Evolutionary conservation across 1,140 invertebrate species (phyloP), one percentile per base, ranked within the genome.

Genomic region (Drosophila albomicans): DNA sequence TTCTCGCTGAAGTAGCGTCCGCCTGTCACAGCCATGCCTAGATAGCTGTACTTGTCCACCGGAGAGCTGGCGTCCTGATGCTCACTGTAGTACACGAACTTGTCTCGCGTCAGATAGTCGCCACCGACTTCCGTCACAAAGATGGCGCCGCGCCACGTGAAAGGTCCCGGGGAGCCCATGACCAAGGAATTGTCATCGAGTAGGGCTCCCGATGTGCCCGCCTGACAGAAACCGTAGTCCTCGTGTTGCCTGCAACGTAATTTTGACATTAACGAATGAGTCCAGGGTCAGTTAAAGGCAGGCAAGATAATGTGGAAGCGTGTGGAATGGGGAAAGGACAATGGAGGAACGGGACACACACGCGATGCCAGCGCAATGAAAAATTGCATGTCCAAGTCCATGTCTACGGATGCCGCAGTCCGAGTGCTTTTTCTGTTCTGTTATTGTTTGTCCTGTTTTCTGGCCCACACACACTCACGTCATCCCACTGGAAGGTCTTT

Each of bases 221-320:
- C 97, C 94, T 99, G 98, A 93, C 98, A 99, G 89, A 96, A 97
- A 1, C 97, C 97, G 92, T 95, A 98, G 90, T 98, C 96, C 93
- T 97, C 96, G 86, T 98, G 97, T 76, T 87, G 79, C 32, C 91
- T 92, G 71, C 2, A 64, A 57, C 7, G n/a, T 43, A 13, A 1
- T 32, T 48, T 32, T 61, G 77, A 77, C 81, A 78, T 59, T 74
- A 80, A 80, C 46, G 57, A 78, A 82, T 71, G 80, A 79, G 76
- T 76, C 62, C 80, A 79, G 76, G 80, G 72, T 79, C 76, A 81
- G 77, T 32, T 32, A 5, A 7, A 8, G 20, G n/a, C 57, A 13
- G n/a, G 57, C 11, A 10, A 16, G 5, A 7, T 25, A 25, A 25
- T 25, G 3, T 4, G 20, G 0, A 25, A 25, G 20, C 20, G 20